Evolutionary conservation across 2,888 invertebrate genomes (phyloP), one percentile per base, ranked within the genome.

Genomic region (Apotomis capreana): DNA sequence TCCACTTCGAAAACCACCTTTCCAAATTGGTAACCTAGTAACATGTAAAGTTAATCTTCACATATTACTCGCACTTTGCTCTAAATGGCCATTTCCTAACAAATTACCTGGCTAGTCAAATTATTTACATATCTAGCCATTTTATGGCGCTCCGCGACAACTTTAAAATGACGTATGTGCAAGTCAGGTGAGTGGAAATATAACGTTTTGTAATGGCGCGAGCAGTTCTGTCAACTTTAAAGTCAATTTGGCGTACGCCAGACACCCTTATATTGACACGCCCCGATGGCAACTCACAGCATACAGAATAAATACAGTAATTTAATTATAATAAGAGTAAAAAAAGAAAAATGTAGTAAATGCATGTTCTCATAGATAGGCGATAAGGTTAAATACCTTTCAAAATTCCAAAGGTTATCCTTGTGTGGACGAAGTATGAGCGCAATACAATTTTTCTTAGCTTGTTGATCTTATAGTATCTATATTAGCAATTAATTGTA

Each of bases 181-280:
- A 5, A 4, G 13, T 40, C 9, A 15, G 10, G 5, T 13, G 5
- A 54, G 15, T 44, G 40, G 13, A 15, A 37, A 63, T 64, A 15
- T 5, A 54, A 64, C 59, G 8, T 40, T 68, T 44, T 60, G 5
- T 4, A 40, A 15, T 36, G 13, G 44, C 8, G 6, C 36, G 13
- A 9, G 5, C 26, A 55, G 36, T 52, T 57, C 55, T 71, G 67
- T 62, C 71, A 71, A 57, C 55, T 71, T 71, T 71, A 68, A 61
- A 71, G 67, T 62, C 71, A 71, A 71, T 71, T 71, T 71, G 60
- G 60, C 67, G 61, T 57, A 44, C 57, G 71, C 59, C 52, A 15
- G 44, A 58, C 49, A 61, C 71, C 68, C 71, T 71, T 71, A 51
- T 26, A 51, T 26, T 55, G 70, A 55, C 61, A 37, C 65, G 61